These are phyloP conservation scores for Cheilosia vulpina DNA, from an alignment of 2,888 invertebrate genomes.

Conservation along the genomic window DNA sequence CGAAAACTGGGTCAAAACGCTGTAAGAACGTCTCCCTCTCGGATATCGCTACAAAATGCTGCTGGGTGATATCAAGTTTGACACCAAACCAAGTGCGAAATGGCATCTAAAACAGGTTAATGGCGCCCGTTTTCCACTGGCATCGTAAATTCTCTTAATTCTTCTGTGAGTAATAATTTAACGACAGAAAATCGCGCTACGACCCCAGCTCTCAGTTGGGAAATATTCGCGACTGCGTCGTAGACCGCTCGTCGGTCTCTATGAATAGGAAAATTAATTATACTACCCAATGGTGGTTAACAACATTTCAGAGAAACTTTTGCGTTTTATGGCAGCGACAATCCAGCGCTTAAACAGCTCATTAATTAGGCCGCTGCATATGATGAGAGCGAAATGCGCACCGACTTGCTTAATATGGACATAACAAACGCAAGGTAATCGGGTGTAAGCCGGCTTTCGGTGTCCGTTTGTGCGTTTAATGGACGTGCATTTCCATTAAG, in stretches of 20 bases:
- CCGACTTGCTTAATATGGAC: slow-evolving; percentile 37
- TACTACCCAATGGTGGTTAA: slow-evolving; percentile 39
- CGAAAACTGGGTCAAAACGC: slow-evolving; percentile 33
- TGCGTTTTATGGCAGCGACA: slow-evolving; percentile 57
- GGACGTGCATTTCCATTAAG: slow-evolving; percentile 37
- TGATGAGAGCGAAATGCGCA: slow-evolving; percentile 27
- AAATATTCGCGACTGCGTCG: slow-evolving; percentile 19
- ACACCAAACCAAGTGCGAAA: slow-evolving; percentile 37
- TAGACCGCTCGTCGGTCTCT: not conserved
- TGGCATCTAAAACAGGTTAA: slow-evolving; percentile 47
- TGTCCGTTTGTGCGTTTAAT: slow-evolving; percentile 28
- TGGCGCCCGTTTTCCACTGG: slow-evolving; percentile 33
- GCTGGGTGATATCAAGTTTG: slow-evolving; percentile 31
- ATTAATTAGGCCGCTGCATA: slow-evolving; percentile 43
- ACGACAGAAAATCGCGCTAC: slow-evolving; percentile 12
- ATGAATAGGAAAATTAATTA: slow-evolving; percentile 24
- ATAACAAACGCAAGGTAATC: slow-evolving; percentile 43
- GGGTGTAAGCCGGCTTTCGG: slow-evolving; percentile 43
- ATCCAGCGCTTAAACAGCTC: slow-evolving; percentile 45
- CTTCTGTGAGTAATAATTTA: slow-evolving; percentile 10
- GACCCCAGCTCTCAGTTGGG: slow-evolving; percentile 9
- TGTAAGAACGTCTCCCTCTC: not conserved
- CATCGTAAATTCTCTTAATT: slow-evolving; percentile 28
- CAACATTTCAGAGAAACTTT: slow-evolving; percentile 24
- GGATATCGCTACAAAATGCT: not conserved